These are phyloP conservation scores for Heliconius hermathena DNA, from an alignment of 1,140 invertebrate species.

Conservation along the genomic window DNA sequence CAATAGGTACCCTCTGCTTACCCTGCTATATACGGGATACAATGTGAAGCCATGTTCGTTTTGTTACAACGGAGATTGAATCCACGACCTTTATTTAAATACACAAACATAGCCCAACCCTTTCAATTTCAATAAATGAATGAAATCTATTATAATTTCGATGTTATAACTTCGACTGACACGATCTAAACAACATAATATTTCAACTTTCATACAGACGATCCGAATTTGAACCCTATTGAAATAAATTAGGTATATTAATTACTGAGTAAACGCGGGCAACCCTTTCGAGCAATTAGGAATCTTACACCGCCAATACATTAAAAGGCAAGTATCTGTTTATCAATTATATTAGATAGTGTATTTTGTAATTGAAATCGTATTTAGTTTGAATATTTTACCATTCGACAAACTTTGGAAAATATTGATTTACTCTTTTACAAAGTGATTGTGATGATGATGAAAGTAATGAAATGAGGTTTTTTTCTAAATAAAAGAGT, in stretches of 20 bases:
- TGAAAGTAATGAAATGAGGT: no score
- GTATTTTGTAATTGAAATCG: neutral
- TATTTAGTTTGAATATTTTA: neutral
- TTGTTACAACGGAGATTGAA: no score
- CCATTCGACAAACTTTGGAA: neutral
- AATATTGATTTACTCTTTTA: no score
- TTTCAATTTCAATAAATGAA: neutral
- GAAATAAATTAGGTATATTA: conserved; percentile 42
- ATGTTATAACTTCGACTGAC: neutral
- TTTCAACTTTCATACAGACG: neutral
- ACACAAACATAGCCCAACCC: neutral
- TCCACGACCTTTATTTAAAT: no score
- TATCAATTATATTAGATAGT: conserved; percentile 49
- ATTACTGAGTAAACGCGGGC: conserved; percentile 42
- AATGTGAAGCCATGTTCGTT: no score
- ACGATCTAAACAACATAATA: neutral
- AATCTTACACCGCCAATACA: conserved; percentile 55
- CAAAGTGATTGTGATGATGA: no score
- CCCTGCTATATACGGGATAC: no score
- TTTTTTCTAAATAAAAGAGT: no score
- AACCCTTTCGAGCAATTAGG: conserved; percentile 58
- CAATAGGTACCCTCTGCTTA: no score
- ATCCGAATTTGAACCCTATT: neutral
- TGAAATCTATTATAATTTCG: neutral
- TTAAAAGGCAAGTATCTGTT: conserved; percentile 53